These are phyloP conservation scores for Rhadinocentrus ornatus DNA, from an alignment of 2,797 vertebrate species.

Conservation along the genomic window DNA sequence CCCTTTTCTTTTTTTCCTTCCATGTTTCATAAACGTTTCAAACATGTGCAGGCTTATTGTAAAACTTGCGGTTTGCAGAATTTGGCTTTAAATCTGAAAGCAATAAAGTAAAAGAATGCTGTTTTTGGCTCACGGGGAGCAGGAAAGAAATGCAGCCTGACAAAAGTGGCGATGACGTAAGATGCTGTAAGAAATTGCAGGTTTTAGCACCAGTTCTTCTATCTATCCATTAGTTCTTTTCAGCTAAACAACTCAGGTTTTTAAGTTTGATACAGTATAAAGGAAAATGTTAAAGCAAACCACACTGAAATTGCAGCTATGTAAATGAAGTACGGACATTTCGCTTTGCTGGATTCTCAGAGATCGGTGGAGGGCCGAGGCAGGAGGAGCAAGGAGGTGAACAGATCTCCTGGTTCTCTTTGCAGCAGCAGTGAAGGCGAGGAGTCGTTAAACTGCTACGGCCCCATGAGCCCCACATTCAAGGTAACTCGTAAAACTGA, in stretches of 20 bases:
- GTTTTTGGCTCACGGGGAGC: conserved; percentile 12
- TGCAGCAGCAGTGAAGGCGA: conserved; percentile 58
- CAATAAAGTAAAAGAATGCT: conserved; percentile 45
- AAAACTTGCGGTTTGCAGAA: conserved; percentile 14
- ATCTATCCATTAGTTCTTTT: conserved; percentile 29
- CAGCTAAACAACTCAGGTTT: conserved; percentile 10
- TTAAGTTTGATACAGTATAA: not conserved
- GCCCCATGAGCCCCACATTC: conserved; percentile 84
- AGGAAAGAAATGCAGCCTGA: conserved; percentile 24
- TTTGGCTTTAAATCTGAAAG: conserved; percentile 42
- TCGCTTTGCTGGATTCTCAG: conserved; percentile 23
- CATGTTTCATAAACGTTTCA: conserved; percentile 26
- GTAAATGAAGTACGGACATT: not conserved
- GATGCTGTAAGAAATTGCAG: conserved; percentile 28
- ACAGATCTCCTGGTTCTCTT: conserved; percentile 37
- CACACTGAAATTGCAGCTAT: not conserved
- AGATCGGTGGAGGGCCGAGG: conserved; percentile 59
- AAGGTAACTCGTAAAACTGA: conserved; percentile 79
- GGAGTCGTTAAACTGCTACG: conserved; percentile 75
- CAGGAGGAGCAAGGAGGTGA: conserved; percentile 47
- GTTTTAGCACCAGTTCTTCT: conserved; percentile 21
- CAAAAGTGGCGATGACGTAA: conserved; percentile 42
- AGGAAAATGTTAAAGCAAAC: not conserved
- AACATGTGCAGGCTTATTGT: conserved; percentile 15
- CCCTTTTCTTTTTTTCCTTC: not conserved